A percentile compares a stretch with the other conserved stretches of the same genome.
phyloP scores from a whole-genome alignment of 2,797 vertebrate species.

The Protonibea diacanthus region DNA sequence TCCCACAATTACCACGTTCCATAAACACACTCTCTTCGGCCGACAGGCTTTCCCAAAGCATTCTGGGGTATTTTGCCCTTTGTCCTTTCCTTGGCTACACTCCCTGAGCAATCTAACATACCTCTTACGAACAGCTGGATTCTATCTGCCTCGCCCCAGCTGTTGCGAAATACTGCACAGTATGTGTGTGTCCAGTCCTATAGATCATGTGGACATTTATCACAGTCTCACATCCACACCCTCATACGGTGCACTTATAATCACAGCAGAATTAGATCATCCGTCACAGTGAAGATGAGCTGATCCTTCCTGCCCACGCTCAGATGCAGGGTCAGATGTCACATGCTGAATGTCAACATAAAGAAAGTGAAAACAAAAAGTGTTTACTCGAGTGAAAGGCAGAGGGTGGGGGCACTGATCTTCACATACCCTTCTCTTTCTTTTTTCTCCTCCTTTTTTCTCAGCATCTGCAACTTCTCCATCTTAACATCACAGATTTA shows the following conservation, averaged over 20 bases:
- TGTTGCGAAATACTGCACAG: slow-evolving; percentile 20
- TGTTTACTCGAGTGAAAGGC: slow-evolving; percentile 29
- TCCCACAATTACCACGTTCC: slow-evolving; percentile 70
- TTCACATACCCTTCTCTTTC: neutral
- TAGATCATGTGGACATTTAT: slow-evolving; percentile 36
- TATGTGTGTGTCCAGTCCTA: neutral
- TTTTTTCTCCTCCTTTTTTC: neutral
- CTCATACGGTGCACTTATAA: slow-evolving; percentile 28
- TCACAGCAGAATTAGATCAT: slow-evolving; percentile 34
- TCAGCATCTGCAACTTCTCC: slow-evolving; percentile 32
- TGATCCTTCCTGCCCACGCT: neutral
- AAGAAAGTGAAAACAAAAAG: slow-evolving; percentile 20
- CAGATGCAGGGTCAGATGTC: slow-evolving; percentile 1
- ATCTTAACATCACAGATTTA: neutral
- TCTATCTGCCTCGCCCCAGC: slow-evolving; percentile 55
- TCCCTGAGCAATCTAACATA: slow-evolving; percentile 34
- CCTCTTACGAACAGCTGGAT: slow-evolving; percentile 58
- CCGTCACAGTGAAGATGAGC: slow-evolving; percentile 41
- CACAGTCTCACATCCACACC: slow-evolving; percentile 44
- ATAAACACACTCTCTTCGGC: slow-evolving; percentile 24
- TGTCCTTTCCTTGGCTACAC: slow-evolving; percentile 8
- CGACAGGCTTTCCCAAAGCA: slow-evolving; percentile 52
- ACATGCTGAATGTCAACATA: neutral
- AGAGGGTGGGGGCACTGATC: neutral
- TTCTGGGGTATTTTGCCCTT: slow-evolving; percentile 43